A percentile compares a stretch with the other conserved stretches of the same genome.
These are phyloP conservation scores for Anoplophora glabripennis DNA, from an alignment of 1,140 invertebrate genomes.

Conservation along the genomic window DNA sequence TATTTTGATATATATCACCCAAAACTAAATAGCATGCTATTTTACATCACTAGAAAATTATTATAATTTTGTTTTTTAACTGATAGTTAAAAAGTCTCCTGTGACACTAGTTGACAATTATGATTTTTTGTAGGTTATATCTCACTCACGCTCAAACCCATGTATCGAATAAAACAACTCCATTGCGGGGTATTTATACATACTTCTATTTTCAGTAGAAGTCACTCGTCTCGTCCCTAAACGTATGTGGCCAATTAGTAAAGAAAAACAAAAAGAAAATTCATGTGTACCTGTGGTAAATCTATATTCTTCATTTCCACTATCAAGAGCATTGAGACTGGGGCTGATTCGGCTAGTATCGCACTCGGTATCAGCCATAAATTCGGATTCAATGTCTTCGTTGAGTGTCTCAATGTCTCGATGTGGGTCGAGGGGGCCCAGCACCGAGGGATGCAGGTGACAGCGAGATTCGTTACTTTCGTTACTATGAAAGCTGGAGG, in stretches of 20 bases:
- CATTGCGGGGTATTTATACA: neutral
- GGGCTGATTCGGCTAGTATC: conserved; percentile 59
- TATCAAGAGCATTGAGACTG: conserved; percentile 61
- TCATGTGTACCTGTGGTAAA: conserved; percentile 51
- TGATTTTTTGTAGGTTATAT: too few relatives aligned
- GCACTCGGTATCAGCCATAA: conserved; percentile 64
- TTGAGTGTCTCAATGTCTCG: conserved; percentile 66
- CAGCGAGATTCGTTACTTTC: conserved; percentile 78
- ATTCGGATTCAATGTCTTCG: conserved; percentile 71
- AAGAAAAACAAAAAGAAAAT: conserved; percentile 23
- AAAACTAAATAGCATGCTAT: too few relatives aligned
- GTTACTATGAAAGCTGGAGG: conserved; percentile 83
- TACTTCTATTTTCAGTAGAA: too few relatives aligned
- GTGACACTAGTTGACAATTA: too few relatives aligned
- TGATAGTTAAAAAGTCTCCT: too few relatives aligned
- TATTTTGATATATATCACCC: too few relatives aligned
- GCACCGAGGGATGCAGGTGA: conserved; percentile 47
- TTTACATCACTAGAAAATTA: too few relatives aligned
- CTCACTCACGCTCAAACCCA: too few relatives aligned
- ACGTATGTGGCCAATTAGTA: conserved; percentile 23
- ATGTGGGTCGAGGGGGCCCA: conserved; percentile 51
- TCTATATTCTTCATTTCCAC: conserved; percentile 60
- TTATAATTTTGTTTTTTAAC: too few relatives aligned
- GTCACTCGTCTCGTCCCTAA: neutral
- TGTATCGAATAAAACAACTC: neutral